phyloP scores from a whole-genome alignment of 2,888 invertebrate genomes.

The Xestia xanthographa region DNA sequence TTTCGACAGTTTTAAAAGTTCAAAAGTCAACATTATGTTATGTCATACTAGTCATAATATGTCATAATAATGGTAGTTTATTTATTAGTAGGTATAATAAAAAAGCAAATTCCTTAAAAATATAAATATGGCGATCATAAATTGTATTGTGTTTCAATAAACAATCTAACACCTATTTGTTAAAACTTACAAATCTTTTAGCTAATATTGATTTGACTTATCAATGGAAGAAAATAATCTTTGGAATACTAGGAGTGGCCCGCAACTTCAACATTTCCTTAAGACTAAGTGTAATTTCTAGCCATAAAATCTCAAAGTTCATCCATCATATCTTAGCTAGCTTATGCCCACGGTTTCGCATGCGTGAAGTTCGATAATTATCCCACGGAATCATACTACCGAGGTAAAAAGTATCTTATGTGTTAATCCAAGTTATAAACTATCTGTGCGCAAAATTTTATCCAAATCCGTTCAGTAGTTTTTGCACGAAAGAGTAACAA shows the following conservation, averaged over 20 bases:
- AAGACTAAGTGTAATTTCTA: too few relatives aligned
- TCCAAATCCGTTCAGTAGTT: too few relatives aligned
- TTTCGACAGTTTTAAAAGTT: neutral
- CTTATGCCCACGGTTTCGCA: too few relatives aligned
- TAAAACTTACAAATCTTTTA: neutral
- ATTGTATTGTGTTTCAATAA: neutral
- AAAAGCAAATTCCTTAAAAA: neutral
- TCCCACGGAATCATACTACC: too few relatives aligned
- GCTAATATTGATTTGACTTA: neutral
- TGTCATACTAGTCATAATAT: too few relatives aligned
- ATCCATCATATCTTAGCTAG: too few relatives aligned
- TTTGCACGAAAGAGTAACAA: too few relatives aligned
- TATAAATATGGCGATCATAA: neutral
- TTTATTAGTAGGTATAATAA: neutral
- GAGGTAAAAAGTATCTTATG: too few relatives aligned
- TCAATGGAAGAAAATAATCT: neutral
- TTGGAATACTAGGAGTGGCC: neutral
- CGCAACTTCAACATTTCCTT: neutral
- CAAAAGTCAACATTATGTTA: neutral
- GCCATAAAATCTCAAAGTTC: too few relatives aligned
- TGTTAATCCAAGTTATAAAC: too few relatives aligned
- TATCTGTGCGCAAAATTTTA: too few relatives aligned
- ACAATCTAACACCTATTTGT: slow-evolving; percentile 6
- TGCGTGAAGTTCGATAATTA: too few relatives aligned
- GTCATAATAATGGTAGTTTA: neutral